Evolutionary conservation across 2,797 vertebrate genomes (phyloP).

Genomic region (Scyliorhinus canicula): DNA sequence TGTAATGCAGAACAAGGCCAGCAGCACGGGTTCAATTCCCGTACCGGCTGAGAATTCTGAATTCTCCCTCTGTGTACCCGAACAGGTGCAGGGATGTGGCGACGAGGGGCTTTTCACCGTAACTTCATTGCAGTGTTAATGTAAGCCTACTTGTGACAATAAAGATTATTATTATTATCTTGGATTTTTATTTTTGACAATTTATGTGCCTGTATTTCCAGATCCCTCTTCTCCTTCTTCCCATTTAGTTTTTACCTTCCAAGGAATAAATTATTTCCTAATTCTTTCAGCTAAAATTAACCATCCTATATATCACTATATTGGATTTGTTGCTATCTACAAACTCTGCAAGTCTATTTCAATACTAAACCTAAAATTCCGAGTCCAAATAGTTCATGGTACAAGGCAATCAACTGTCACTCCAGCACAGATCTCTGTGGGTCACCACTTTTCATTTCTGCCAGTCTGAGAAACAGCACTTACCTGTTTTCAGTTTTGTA

Average conservation of each 20-base stretch:
- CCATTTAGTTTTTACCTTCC: no score
- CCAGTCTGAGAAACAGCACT: neutral
- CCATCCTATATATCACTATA: neutral
- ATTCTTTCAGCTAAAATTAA: neutral
- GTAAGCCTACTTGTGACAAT: no score
- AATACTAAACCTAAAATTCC: no score
- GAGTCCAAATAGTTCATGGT: neutral
- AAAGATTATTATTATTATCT: no score
- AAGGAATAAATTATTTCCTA: neutral
- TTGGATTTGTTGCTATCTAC: neutral
- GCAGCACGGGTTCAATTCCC: no score
- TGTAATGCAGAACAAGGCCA: no score
- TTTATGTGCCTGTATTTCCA: neutral
- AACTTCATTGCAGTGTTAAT: no score
- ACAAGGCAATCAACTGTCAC: neutral
- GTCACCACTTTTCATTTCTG: neutral
- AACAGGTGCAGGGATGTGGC: no score
- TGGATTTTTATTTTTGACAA: neutral
- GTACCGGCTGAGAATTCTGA: no score
- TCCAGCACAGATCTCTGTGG: neutral
- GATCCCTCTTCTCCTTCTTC: neutral
- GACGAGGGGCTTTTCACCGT: no score
- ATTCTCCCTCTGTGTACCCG: no score
- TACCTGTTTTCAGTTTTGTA: neutral
- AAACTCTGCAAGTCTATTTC: neutral